phyloP scores from a whole-genome alignment of 2,888 invertebrate genomes.

The Leucozona laternaria region DNA sequence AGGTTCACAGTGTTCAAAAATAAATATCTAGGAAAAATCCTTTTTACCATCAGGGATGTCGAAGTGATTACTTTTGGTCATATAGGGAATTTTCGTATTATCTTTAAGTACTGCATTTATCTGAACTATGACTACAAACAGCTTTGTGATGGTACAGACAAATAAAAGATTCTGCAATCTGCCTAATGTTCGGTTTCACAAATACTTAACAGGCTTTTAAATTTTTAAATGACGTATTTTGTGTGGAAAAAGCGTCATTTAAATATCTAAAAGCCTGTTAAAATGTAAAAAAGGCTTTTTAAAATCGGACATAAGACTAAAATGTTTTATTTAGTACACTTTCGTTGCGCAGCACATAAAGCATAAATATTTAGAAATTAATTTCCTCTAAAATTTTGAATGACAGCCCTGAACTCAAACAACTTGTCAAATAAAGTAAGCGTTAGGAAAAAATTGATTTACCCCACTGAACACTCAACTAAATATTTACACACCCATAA shows the following conservation, averaged over 20 bases:
- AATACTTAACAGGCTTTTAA: too few species aligned
- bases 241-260: too few species aligned
- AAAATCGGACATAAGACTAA: too few species aligned
- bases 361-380: neutral
- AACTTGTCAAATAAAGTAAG: conserved; percentile 58
- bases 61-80: neutral
- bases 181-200: too few species aligned
- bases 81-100: too few species aligned
- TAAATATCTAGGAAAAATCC: neutral
- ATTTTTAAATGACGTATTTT: too few species aligned
- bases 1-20: neutral
- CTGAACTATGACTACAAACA: too few species aligned
- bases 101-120: too few species aligned
- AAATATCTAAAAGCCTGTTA: too few species aligned
- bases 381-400: neutral
- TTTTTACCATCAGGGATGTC: neutral
- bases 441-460: neutral
- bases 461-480: conserved; percentile 33
- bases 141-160: too few species aligned
- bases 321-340: neutral
- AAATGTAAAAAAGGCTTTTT: too few species aligned
- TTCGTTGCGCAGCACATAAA: neutral
- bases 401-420: neutral
- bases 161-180: too few species aligned
- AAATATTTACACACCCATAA: conserved; percentile 45